Base-by-base conservation (phyloP, 2,888 invertebrate genomes). In the Lepeophtheirus nordmannii region DNA sequence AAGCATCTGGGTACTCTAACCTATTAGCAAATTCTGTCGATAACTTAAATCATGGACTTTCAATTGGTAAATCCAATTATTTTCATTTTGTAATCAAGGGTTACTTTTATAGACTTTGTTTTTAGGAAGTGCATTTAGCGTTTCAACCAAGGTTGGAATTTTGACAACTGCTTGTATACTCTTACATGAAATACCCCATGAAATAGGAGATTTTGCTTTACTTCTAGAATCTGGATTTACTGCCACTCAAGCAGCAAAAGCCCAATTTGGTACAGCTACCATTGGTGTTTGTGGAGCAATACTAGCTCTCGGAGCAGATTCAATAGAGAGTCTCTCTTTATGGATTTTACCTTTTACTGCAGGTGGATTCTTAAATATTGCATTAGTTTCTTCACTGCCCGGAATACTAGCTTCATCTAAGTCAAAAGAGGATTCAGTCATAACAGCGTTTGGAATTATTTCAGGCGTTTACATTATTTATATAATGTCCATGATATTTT, bases 121-220 rank as follows among this genome's bases (percentile, higher is more conserved):
- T 46, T 46, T 17, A 46, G 53, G 63, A n/a, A 53, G 53, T 10
- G 63, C 63, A 10, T 98, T 94, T 78, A 80, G 94, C 62, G 88
- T 94, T 30, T 92, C 93, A 9, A 85, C 87, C 72, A 77, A 92
- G 73, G 67, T 69, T 9, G 70, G 70, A 38, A 81, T 87, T 65
- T 81, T 96, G 14, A 98, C 98, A 17, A 97, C 97, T 37, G 78
- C 94, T 41, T 96, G 96, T 1, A 96, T 99, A 73, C 80, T 99
- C 65, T 78, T 99, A 59, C 98, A 99, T 76, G 98, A 99, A 89
- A 71, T 98, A 69, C 98, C 98, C 41, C 98, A 99, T 79, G 98
- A 98, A 79, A 94, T 98, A 74, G 98, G 98, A 53, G 98, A 98
- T 76, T 99, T 94, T 80, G 98, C 98, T 14, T 97, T 99, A 75